Evolutionary conservation across 2,888 invertebrate genomes (phyloP), one percentile per base, ranked within the genome.

Genomic region (Nysson spinosus): DNA sequence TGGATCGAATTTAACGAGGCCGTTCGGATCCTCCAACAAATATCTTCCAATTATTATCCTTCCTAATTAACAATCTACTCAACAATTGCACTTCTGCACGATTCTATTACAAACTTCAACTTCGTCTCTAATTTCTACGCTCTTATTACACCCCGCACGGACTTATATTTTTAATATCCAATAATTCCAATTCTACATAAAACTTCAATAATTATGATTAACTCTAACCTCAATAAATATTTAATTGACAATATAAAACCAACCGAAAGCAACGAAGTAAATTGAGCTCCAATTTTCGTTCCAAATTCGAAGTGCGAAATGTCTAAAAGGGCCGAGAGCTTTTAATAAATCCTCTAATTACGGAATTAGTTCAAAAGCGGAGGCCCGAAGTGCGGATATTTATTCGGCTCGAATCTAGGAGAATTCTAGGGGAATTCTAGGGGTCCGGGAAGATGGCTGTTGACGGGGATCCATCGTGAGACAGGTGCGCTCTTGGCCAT

Each of bases 391-490:
- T 22, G 22, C 24, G 57, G 57, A 57, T 44, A 56, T 66, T 62
- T 56, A 62, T 66, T 66, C 37, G 56, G 3, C 39, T 24, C 26
- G 50, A n/a, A n/a, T n/a, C n/a, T n/a, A n/a, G n/a, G n/a, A n/a
- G n/a, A n/a, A n/a, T n/a, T n/a, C n/a, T n/a, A 11, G 32, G 19
- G 30, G 9, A 26, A 17, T 17, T 49, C 55, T 35, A 55, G 42
- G 17, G 42, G 39, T 46, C 34, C 52, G 37, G 12, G 35, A 9
- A 37, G 24, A 49, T 16, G n/a, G 26, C 19, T 22, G 35, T 51
- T 68, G 52, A 65, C 52, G 49, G 37, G 58, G 49, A 64, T 64
- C 49, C 32, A 58, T 64, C 64, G 52, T 20, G 34, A 42, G 50
- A 61, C 55, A 65, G 65, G 60, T 65, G 68, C 58, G 47, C 34